Percentiles rank a stretch among this genome's conserved stretches.
Conservation (phyloP, 1,140 invertebrate species). For the Drosophila kanapiae region DNA sequence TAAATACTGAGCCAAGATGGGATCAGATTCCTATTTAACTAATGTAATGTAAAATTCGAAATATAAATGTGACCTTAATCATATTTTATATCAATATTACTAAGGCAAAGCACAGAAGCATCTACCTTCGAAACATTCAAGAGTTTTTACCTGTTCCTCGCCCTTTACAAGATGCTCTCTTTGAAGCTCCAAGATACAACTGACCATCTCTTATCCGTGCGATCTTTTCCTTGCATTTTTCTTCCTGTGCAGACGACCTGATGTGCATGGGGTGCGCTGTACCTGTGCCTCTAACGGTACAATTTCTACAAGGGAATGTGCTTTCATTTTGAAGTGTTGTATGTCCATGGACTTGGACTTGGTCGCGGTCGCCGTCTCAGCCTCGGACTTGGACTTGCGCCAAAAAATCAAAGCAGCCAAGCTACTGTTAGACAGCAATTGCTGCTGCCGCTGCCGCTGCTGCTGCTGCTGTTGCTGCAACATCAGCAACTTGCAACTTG, state of each 20-base stretch:
- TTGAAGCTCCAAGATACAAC: not conserved
- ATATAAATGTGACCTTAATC: no score
- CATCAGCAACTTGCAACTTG: constrained; percentile 47
- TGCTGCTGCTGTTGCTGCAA: constrained; percentile 12
- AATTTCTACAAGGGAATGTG: constrained; percentile 84
- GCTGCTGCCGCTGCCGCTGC: constrained; percentile 18
- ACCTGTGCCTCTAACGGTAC: constrained; percentile 75
- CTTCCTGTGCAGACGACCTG: constrained; percentile 61
- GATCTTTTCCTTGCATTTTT: not conserved
- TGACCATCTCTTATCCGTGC: constrained; percentile 6
- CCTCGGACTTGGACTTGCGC: constrained; percentile 41
- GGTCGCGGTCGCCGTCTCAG: constrained; percentile 40
- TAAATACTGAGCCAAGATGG: not conserved
- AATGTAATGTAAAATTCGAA: no score
- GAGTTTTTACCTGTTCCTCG: not conserved
- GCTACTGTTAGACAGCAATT: constrained; percentile 71
- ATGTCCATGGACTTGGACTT: constrained; percentile 63
- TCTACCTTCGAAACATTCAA: not conserved
- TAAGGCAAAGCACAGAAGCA: no score
- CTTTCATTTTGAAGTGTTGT: constrained; percentile 84
- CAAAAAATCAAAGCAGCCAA: constrained; percentile 61
- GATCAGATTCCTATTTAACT: not conserved
- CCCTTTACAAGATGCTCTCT: not conserved
- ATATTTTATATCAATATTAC: no score
- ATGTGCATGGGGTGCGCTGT: constrained; percentile 56